Evolutionary conservation across 2,888 invertebrate genomes (phyloP), one percentile per base, ranked within the genome.

Genomic region (Sminthurinus aureus): DNA sequence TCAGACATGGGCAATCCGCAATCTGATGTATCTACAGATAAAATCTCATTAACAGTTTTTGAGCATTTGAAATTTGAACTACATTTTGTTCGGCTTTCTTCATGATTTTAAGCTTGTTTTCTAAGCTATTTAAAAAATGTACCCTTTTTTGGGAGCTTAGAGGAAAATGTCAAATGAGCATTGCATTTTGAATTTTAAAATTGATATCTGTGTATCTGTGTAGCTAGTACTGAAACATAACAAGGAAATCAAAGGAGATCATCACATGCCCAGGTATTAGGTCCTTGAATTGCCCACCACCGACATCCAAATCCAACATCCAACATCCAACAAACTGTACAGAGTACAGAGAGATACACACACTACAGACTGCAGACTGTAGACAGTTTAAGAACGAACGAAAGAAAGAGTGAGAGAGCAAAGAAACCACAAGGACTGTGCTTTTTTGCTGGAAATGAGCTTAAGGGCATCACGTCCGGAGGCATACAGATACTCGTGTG

Each of bases 381-480:
- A 58, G 58, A 58, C 58, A 58, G 58, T 13, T 58, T 13, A 58
- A 18, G 58, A 58, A 58, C 18, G 69, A 69, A 12, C 51, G 76
- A 51, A 20, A 50, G 76, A 50, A 51, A 76, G 76, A 76, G 51
- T 9, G 76, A 76, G 58, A 73, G 73, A 81, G 80, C 58, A 74
- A 74, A 81, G 74, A 81, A 78, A 82, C 75, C 78, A 80, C 77
- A 76, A 80, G 74, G 79, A 77, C 84, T 69, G 84, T 79, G n/a
- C n/a, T 71, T 84, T 81, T 84, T 81, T 80, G 79, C 69, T 83
- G 83, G 74, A 85, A 78, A 80, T 79, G 26, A 78, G 85, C 86
- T 85, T 84, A 85, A 86, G 86, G 86, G 86, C 85, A 85, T 86
- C 86, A 85, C 84, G 86, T 85, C 85, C 84, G 73, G 83, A 86